A percentile compares a stretch with the other conserved stretches of the same genome.
Conservation (phyloP, 2,113 vertebrate genomes). For the Nothoprocta pentlandii region DNA sequence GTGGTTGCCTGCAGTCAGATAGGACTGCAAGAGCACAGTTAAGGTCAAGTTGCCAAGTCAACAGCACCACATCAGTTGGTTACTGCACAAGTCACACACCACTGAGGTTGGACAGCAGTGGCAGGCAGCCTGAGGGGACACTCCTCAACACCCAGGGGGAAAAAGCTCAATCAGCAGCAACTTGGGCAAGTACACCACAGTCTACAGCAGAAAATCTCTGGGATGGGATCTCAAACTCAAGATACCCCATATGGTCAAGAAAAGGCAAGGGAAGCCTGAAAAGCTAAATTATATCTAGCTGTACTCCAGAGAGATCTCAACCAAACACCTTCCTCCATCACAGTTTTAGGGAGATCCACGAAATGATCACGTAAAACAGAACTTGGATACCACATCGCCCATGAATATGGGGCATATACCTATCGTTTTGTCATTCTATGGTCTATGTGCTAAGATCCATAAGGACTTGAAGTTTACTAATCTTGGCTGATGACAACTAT, state of each 20-base stretch:
- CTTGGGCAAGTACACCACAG: neutral
- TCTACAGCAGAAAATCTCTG: neutral
- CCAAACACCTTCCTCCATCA: neutral
- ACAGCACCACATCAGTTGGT: neutral
- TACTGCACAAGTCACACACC: neutral
- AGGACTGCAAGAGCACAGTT: neutral
- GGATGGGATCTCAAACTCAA: neutral
- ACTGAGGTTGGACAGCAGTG: neutral
- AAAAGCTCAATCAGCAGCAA: neutral
- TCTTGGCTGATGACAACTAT: neutral
- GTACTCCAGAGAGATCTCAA: neutral
- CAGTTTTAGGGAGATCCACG: neutral
- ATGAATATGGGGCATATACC: rapidly evolving
- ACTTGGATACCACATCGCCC: neutral
- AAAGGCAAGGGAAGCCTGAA: neutral
- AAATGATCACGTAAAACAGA: neutral
- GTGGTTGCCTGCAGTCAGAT: neutral
- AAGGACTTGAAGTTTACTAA: neutral
- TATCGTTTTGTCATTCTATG: neutral
- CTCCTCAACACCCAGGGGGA: neutral
- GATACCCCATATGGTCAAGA: neutral
- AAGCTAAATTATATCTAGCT: neutral
- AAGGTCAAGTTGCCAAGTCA: neutral
- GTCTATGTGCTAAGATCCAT: rapidly evolving
- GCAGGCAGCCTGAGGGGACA: neutral